Conservation (phyloP, 2,888 invertebrate genomes). For the Teleogryllus oceanicus region DNA sequence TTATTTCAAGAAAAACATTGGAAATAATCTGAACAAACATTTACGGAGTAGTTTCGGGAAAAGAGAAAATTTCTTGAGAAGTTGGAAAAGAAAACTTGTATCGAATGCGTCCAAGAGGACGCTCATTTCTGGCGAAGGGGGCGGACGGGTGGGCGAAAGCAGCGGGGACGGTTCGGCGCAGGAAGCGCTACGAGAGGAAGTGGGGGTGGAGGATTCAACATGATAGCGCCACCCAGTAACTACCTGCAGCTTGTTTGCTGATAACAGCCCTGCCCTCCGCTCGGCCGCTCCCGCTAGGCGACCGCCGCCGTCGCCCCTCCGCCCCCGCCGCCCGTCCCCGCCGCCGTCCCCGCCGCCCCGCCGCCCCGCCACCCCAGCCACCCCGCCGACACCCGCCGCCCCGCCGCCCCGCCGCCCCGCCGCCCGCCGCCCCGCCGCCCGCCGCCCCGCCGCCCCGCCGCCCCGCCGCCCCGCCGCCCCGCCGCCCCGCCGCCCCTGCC, state of each 20-base stretch:
- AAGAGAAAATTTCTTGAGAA: background rate
- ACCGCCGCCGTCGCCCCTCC: background rate
- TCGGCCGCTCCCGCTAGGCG: background rate
- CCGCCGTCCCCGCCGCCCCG: background rate
- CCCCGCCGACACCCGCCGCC: no score
- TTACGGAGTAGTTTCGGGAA: background rate
- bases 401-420: no score
- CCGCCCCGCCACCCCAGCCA: no score
- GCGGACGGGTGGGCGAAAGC: no score
- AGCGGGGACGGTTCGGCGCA: no score
- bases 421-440: no score
- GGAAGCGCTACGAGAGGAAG: no score
- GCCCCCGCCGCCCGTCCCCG: background rate
- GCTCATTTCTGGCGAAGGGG: background rate
- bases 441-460: no score
- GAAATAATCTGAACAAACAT: no score
- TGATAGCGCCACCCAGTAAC: background rate
- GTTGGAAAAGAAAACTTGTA: background rate
- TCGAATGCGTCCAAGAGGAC: background rate
- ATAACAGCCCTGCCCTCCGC: background rate
- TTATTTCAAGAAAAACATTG: no score
- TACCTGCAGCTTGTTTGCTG: slow-evolving; percentile 18
- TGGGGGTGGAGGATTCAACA: background rate
- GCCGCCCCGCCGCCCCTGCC: no score
- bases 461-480: no score